phyloP scores from a whole-genome alignment of 2,888 invertebrate species.

The Andrena marginata region DNA sequence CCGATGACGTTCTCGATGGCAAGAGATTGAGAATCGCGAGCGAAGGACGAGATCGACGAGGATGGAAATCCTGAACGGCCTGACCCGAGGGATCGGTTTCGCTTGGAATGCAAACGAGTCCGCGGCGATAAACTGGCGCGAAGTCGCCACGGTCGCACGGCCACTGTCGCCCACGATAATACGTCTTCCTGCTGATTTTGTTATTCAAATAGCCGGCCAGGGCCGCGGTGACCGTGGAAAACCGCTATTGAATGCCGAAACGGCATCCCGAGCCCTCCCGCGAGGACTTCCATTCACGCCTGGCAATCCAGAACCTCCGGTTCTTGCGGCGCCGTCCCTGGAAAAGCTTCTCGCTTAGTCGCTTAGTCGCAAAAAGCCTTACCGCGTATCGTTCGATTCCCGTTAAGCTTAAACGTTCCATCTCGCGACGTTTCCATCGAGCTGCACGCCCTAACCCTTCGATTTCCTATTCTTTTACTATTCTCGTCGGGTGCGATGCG shows the following conservation, averaged over 20 bases:
- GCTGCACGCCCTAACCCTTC: background rate
- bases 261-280: slow-evolving; percentile 59
- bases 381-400: slow-evolving; percentile 49
- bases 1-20: background rate
- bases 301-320: slow-evolving; percentile 55
- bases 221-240: slow-evolving; percentile 63
- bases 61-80: slow-evolving; percentile 54
- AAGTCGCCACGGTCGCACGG: slow-evolving; percentile 50
- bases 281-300: slow-evolving; percentile 67
- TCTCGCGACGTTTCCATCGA: slow-evolving; percentile 2
- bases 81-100: slow-evolving; percentile 53
- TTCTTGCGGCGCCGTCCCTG: slow-evolving; percentile 36
- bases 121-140: slow-evolving; percentile 66
- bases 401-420: slow-evolving; percentile 45
- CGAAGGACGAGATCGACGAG: slow-evolving; percentile 37
- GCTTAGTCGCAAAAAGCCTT: slow-evolving; percentile 49
- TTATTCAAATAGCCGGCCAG: slow-evolving; percentile 80
- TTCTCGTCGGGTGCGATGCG: background rate
- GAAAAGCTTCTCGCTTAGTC: slow-evolving; percentile 50
- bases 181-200: slow-evolving; percentile 79
- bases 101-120: slow-evolving; percentile 76
- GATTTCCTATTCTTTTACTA: background rate
- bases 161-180: slow-evolving; percentile 57
- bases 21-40: slow-evolving; percentile 33
- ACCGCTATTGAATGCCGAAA: slow-evolving; percentile 75